Evolutionary conservation across 2,113 vertebrate genomes (phyloP), one percentile per base, ranked within the genome.

Genomic region (Pogonocichla stellata): DNA sequence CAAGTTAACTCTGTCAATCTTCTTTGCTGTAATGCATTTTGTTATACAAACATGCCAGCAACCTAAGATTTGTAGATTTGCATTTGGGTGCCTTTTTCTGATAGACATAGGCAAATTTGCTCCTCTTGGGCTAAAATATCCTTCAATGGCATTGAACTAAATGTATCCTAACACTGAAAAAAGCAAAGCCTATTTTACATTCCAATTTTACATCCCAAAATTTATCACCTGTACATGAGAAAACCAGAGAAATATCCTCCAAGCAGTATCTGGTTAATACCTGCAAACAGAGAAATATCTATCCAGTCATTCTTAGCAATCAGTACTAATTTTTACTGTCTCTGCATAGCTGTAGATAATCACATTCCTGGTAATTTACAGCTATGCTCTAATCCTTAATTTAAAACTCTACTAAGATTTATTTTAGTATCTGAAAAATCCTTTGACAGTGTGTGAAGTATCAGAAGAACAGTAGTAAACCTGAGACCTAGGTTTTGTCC

Each of bases 1-100:
- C 81, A 92, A 92, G 84, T 94, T 96, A 96, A 92, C 43, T 51
- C 80, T 94, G 92, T 90, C 95, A 95, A 74, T 96, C 90, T 95
- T 70, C 40, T 94, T 91, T 80, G 42, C 71, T 66, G 66, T 86
- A 95, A 95, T 85, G 81, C 48, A 74, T 90, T 95, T 92, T 94
- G 48, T 61, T 67, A 90, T 72, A 53, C 69, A 72, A 87, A 91
- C 34, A 80, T 71, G 82, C 56, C 19, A 84, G 69, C 18, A 85
- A 78, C 25, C 66, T 47, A 72, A 77, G 40, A 92, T 70, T 42
- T 88, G 43, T 34, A 75, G 16, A 90, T 83, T 54, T 54, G 20
- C 65, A 74, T 84, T 69, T 83, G 54, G 13, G 34, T 70, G 42
- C n/a, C 36, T 80, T 71, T 73, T 92, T 42, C 48, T 54, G n/a